phyloP scores from a whole-genome alignment of 2,888 invertebrate species.

The Brenthis ino region DNA sequence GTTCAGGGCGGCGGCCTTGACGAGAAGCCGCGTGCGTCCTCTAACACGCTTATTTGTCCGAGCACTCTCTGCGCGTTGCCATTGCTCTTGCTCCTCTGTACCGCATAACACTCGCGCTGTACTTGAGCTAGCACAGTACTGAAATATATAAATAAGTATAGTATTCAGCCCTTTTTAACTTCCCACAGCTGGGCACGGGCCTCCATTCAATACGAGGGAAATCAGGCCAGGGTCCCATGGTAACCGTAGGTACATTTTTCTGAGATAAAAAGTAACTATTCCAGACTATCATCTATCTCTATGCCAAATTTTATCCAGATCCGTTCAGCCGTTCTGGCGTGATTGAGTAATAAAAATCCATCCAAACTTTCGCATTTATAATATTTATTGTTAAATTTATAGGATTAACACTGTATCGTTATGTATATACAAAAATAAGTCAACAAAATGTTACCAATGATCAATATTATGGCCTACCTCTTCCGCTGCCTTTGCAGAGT shows the following conservation, averaged over 20 bases:
- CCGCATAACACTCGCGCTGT: slow-evolving; percentile 75
- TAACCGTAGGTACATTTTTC: too few species aligned
- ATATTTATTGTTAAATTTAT: too few species aligned
- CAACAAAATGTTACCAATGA: neutral
- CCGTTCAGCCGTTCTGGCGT: too few species aligned
- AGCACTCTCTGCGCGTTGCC: slow-evolving; percentile 86
- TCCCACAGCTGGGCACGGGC: too few species aligned
- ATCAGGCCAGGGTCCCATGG: neutral
- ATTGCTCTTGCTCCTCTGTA: slow-evolving; percentile 89
- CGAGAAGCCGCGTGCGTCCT: slow-evolving; percentile 61
- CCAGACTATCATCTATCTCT: too few species aligned
- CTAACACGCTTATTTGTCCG: slow-evolving; percentile 51
- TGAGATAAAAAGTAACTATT: too few species aligned
- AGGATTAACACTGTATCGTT: too few species aligned
- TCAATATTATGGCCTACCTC: slow-evolving; percentile 55
- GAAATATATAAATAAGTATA: slow-evolving; percentile 35
- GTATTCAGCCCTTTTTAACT: neutral
- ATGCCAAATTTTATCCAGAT: too few species aligned
- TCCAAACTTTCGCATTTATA: too few species aligned
- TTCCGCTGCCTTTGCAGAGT: slow-evolving; percentile 72
- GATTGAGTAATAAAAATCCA: too few species aligned
- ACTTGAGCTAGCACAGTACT: slow-evolving; percentile 60
- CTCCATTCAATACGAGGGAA: too few species aligned
- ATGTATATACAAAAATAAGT: neutral
- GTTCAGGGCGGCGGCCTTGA: slow-evolving; percentile 73